phyloP scores from a whole-genome alignment of 2,888 invertebrate species.

The Clistopyga incitator region DNA sequence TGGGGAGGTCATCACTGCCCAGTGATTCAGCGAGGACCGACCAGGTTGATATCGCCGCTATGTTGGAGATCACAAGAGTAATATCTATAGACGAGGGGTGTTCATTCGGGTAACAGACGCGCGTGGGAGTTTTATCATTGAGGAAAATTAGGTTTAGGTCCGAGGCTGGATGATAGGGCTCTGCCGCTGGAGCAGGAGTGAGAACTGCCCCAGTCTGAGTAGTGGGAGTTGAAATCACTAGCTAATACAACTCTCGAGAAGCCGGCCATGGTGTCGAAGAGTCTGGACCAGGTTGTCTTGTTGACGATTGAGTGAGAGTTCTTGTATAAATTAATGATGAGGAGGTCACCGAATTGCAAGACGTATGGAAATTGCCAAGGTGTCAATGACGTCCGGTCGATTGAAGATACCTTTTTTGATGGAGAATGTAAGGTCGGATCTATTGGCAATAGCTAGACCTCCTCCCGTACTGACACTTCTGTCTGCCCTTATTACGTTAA shows the following conservation, averaged over 20 bases:
- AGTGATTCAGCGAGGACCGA: not conserved
- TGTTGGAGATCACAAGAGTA: not conserved
- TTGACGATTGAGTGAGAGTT: not conserved
- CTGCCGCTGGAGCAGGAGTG: not conserved
- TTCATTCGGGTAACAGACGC: not conserved
- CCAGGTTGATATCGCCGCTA: not conserved
- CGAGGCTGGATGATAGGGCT: not conserved
- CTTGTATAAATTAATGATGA: not conserved
- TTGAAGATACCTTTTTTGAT: not conserved
- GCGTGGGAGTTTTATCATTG: not conserved
- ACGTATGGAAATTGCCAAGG: slow-evolving; percentile 4
- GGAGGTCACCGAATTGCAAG: not conserved
- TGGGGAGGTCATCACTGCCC: not conserved
- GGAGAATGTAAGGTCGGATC: slow-evolving; percentile 9
- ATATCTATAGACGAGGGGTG: not conserved
- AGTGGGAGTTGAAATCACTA: not conserved
- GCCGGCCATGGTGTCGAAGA: not conserved
- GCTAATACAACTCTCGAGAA: not conserved
- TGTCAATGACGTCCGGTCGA: not conserved
- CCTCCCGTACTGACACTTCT: not conserved
- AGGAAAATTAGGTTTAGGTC: not conserved
- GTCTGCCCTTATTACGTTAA: slow-evolving; percentile 21
- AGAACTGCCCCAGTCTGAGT: not conserved
- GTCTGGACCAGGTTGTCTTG: not conserved
- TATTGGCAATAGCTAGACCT: slow-evolving; percentile 12